phyloP scores from a whole-genome alignment of 2,888 invertebrate genomes.

The Zygaena filipendulae region DNA sequence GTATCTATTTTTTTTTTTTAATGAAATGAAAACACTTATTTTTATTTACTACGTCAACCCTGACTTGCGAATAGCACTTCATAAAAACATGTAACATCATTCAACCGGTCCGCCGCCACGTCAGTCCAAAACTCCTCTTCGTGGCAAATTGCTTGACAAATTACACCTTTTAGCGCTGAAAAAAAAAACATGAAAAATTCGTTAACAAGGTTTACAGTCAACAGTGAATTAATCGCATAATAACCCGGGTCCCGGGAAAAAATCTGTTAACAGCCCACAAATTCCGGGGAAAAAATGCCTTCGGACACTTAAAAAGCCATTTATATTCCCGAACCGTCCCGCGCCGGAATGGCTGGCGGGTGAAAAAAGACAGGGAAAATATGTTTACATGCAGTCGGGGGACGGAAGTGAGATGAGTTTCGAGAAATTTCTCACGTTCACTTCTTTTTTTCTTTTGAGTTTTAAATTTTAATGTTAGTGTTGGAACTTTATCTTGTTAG shows the following conservation, averaged over 20 bases:
- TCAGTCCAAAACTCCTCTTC: conserved; percentile 2
- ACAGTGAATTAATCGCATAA: conserved; percentile 40
- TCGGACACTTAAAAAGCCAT: conserved; percentile 41
- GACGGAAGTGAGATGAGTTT: not conserved
- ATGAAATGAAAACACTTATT: too few species aligned
- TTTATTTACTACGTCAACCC: too few species aligned
- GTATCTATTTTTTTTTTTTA: too few species aligned
- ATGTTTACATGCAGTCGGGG: conserved; percentile 3
- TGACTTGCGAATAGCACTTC: too few species aligned
- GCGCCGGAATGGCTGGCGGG: conserved; percentile 20
- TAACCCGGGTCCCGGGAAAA: conserved; percentile 30
- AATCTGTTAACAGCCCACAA: conserved; percentile 42
- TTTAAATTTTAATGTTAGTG: too few species aligned
- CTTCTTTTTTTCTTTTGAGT: too few species aligned
- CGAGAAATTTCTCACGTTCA: too few species aligned
- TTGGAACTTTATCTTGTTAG: too few species aligned
- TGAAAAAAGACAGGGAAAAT: conserved; percentile 11
- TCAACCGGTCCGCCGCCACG: not conserved
- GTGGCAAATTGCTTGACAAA: conserved; percentile 23
- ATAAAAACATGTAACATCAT: not conserved
- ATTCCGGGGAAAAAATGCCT: conserved; percentile 31
- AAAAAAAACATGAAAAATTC: conserved; percentile 22
- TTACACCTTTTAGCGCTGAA: conserved; percentile 18
- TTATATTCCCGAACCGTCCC: conserved; percentile 27
- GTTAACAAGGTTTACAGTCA: conserved; percentile 22